Conservation (phyloP, 1,140 invertebrate genomes). For the Sycobia sp. region DNA sequence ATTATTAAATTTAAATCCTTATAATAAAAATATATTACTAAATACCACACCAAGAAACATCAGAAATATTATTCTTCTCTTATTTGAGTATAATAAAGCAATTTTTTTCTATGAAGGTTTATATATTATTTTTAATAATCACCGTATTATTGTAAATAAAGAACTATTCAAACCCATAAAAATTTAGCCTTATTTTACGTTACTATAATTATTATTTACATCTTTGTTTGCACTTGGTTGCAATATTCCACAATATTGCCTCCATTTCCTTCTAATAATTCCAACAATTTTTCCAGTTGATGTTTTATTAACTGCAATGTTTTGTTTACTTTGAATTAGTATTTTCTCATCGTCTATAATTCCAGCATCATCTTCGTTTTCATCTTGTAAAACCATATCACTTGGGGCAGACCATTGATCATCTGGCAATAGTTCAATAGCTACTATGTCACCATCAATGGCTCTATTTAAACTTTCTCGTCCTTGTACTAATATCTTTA, state of each 20-base stretch:
- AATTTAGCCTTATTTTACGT: no score
- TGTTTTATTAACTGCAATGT: constrained; percentile 60
- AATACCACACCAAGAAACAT: no score
- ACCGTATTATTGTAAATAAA: no score
- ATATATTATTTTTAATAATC: not conserved
- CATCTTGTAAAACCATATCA: constrained; percentile 83
- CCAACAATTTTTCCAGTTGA: constrained; percentile 92
- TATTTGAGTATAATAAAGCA: no score
- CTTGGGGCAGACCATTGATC: constrained; percentile 87
- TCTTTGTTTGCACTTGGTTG: constrained; percentile 78
- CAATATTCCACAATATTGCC: constrained; percentile 95
- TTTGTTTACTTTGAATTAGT: constrained; percentile 51
- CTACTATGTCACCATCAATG: constrained; percentile 95
- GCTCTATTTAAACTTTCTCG: constrained; percentile 87
- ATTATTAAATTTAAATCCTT: not conserved
- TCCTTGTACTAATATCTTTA: constrained; percentile 88
- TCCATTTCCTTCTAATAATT: constrained; percentile 95
- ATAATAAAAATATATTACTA: no score
- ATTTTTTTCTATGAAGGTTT: not conserved
- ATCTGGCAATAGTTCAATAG: constrained; percentile 88
- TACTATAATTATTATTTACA: constrained; percentile 50
- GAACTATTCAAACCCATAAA: no score
- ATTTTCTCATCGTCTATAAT: constrained; percentile 71
- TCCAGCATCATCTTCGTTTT: constrained; percentile 70
- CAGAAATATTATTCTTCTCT: no score